Conservation (phyloP, 2,113 vertebrate genomes). For the Apaloderma vittatum region DNA sequence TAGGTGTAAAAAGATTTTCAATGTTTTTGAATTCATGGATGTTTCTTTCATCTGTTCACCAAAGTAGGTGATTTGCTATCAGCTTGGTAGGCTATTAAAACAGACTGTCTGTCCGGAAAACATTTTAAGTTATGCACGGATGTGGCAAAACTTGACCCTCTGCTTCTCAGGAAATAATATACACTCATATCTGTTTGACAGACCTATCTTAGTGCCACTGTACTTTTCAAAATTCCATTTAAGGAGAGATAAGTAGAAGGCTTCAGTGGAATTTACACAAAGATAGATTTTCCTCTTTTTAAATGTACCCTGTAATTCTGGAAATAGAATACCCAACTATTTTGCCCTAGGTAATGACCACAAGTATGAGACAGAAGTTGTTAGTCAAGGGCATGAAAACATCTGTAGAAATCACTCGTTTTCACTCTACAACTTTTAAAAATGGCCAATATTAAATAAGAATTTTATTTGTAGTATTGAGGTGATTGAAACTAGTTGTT, state of each 20-base stretch:
- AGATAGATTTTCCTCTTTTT: background rate
- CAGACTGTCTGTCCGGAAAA: background rate
- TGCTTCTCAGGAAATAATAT: background rate
- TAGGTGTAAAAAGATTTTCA: background rate
- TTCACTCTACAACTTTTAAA: background rate
- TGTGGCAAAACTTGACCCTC: background rate
- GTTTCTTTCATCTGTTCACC: background rate
- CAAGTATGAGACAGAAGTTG: background rate
- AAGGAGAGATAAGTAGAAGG: background rate
- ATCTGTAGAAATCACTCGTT: background rate
- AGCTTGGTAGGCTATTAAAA: background rate
- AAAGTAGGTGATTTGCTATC: background rate
- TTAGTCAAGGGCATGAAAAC: background rate
- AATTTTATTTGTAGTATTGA: background rate
- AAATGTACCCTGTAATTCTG: background rate
- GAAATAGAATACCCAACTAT: background rate
- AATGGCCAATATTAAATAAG: background rate
- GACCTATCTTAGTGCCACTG: background rate
- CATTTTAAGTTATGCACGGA: background rate
- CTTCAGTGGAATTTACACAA: background rate
- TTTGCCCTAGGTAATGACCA: background rate
- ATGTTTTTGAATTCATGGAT: background rate
- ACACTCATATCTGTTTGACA: background rate
- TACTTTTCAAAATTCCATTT: background rate
- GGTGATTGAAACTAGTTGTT: background rate